These are phyloP conservation scores for Erinaceus europaeus DNA, from an alignment of 2,113 vertebrate genomes.

Conservation along the genomic window DNA sequence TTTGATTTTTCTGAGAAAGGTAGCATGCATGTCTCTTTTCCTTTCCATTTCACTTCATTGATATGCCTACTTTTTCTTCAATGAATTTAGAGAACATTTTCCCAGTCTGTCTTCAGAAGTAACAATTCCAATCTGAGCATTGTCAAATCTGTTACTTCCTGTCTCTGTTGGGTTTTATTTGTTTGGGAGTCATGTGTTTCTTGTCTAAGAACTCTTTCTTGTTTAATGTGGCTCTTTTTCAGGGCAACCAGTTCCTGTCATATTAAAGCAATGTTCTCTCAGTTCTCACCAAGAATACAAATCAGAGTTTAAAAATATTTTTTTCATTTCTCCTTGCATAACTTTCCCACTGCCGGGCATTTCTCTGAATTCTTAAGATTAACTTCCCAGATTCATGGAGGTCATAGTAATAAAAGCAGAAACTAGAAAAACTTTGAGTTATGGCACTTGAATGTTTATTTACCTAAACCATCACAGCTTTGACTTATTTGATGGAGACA, in stretches of 20 bases:
- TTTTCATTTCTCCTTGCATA: neutral
- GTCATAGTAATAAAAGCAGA: neutral
- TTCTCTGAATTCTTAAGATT: constrained; percentile 5
- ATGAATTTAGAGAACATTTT: neutral
- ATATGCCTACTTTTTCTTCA: neutral
- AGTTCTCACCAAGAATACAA: constrained; percentile 23
- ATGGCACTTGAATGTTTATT: neutral
- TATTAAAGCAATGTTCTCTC: constrained; percentile 34
- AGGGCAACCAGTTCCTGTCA: neutral
- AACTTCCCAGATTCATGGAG: neutral
- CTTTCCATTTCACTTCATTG: neutral
- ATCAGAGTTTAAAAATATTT: constrained; percentile 20
- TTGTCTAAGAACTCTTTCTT: neutral
- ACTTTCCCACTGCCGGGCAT: neutral
- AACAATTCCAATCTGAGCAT: neutral
- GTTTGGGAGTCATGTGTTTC: constrained; percentile 24
- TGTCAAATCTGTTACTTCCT: constrained; percentile 25
- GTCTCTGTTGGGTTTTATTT: neutral
- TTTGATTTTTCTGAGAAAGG: neutral
- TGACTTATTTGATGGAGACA: neutral
- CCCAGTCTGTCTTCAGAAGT: neutral
- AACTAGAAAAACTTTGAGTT: neutral
- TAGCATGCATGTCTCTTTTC: neutral
- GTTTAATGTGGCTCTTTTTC: constrained; percentile 14
- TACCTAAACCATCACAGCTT: neutral